phyloP scores from a whole-genome alignment of 2,888 invertebrate genomes.

The Dyspetes luteomarginatus region DNA sequence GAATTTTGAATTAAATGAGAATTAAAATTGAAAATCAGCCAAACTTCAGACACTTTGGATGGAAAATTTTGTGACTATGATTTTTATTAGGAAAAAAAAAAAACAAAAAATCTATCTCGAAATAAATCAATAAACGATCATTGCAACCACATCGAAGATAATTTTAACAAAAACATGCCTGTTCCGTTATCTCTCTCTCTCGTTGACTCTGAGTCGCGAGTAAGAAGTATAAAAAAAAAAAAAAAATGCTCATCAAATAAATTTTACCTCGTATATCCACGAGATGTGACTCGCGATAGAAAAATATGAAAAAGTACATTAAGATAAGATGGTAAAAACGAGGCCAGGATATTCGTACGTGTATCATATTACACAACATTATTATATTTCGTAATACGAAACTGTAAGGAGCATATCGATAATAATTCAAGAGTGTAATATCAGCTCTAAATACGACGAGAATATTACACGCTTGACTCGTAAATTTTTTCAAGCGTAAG shows the following conservation, averaged over 20 bases:
- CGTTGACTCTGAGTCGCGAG: neutral
- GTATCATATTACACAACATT: constrained; percentile 20
- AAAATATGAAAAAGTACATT: constrained; percentile 22
- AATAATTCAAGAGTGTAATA: neutral
- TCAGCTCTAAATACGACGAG: neutral
- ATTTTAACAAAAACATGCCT: constrained; percentile 71
- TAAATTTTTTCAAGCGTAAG: constrained; percentile 54
- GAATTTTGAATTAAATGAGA: no score
- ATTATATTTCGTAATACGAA: constrained; percentile 9
- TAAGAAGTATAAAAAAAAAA: constrained; percentile 9
- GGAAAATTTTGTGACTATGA: constrained; percentile 17
- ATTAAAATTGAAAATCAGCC: no score
- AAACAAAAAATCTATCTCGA: constrained; percentile 7
- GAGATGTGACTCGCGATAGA: constrained; percentile 36
- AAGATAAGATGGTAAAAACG: constrained; percentile 43
- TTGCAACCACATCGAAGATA: constrained; percentile 62
- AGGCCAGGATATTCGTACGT: constrained; percentile 24
- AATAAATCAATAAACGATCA: constrained; percentile 28
- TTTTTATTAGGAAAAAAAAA: constrained; percentile 20
- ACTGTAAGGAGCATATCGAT: neutral
- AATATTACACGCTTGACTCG: neutral
- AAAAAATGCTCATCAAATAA: constrained; percentile 47
- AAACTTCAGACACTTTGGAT: no score
- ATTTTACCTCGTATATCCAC: constrained; percentile 28
- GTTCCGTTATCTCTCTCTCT: constrained; percentile 71